These are phyloP conservation scores for Eupithecia insigniata DNA, from an alignment of 2,888 invertebrate genomes.

Conservation along the genomic window DNA sequence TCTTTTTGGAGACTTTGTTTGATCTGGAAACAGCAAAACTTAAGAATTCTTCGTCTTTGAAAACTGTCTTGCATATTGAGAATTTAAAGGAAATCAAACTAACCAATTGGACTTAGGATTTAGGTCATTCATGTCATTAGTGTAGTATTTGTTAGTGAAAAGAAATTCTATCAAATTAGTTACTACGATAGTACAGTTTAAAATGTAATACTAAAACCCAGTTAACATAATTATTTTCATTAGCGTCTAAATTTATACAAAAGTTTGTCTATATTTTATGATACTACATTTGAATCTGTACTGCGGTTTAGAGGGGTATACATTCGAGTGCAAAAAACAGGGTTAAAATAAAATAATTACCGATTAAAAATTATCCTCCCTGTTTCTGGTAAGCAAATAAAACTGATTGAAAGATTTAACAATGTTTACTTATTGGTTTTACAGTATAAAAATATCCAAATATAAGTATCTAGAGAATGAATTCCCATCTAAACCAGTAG, in stretches of 20 bases:
- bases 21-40: slow-evolving; percentile 57
- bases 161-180: background rate
- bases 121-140: background rate
- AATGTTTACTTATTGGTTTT: slow-evolving; percentile 4
- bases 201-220: background rate
- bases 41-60: background rate
- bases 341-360: slow-evolving; percentile 17
- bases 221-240: too few species aligned
- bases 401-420: background rate
- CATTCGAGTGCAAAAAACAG: slow-evolving; percentile 18
- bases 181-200: slow-evolving; percentile 14
- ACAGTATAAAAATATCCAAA: background rate
- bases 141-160: slow-evolving; percentile 4
- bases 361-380: background rate
- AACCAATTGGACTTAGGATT: background rate
- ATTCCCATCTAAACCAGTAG: slow-evolving; percentile 33
- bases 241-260: background rate
- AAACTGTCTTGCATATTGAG: background rate
- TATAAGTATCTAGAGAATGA: slow-evolving; percentile 22
- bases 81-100: background rate
- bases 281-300: slow-evolving; percentile 11
- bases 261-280: background rate
- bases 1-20: slow-evolving; percentile 73
- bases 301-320: slow-evolving; percentile 30
- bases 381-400: slow-evolving; percentile 18